Conservation (phyloP, 2,888 invertebrate genomes). For the Trypoxylon attenuatum region DNA sequence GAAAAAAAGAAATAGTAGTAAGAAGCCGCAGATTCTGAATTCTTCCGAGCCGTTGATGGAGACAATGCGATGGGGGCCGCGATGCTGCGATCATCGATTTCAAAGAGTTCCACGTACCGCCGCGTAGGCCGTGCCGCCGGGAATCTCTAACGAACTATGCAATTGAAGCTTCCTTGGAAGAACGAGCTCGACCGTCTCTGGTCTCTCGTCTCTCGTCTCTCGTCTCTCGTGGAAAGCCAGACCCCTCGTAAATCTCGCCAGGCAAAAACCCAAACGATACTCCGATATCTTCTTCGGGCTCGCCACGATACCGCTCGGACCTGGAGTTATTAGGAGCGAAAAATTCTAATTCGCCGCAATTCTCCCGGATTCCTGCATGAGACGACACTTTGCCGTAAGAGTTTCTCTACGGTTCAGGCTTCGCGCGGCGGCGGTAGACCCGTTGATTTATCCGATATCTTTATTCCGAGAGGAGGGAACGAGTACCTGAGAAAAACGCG, state of each 20-base stretch:
- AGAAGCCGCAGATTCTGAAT: conserved; percentile 24
- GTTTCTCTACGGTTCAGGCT: too few relatives aligned
- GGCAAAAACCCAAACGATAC: neutral
- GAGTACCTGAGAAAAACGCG: conserved; percentile 34
- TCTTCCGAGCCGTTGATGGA: conserved; percentile 26
- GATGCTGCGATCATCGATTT: conserved; percentile 43
- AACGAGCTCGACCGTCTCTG: neutral
- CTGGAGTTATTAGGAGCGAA: too few relatives aligned
- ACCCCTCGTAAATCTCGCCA: neutral
- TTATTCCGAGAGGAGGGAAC: conserved; percentile 18
- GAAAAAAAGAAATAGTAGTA: conserved; percentile 1
- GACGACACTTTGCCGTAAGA: too few relatives aligned
- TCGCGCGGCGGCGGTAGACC: too few relatives aligned
- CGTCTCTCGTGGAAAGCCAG: neutral
- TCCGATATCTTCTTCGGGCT: too few relatives aligned
- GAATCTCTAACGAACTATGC: conserved; percentile 53
- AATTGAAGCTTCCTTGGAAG: neutral
- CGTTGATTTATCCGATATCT: conserved; percentile 19
- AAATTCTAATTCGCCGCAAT: too few relatives aligned
- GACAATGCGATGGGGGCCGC: conserved; percentile 25
- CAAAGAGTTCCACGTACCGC: conserved; percentile 52
- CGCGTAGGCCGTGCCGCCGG: conserved; percentile 40
- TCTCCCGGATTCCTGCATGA: too few relatives aligned
- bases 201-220: neutral
- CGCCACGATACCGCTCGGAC: too few relatives aligned